Evolutionary conservation across 2,888 invertebrate species (phyloP).

Genomic region (Blastobasis lacticolella): DNA sequence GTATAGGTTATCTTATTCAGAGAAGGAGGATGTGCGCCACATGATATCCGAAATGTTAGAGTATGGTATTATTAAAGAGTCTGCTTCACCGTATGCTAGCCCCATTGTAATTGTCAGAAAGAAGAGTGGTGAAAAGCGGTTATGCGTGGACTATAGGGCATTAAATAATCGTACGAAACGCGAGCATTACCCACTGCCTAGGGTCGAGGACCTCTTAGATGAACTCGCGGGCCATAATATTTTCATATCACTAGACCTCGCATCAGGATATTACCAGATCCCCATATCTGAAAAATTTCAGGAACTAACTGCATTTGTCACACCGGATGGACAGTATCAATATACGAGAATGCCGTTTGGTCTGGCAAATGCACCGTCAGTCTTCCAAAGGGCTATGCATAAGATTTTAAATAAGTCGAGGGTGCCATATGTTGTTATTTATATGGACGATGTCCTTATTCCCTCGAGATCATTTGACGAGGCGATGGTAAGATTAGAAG

Average conservation of each 20-base stretch:
- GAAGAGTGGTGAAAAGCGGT: neutral
- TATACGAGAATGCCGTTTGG: constrained; percentile 12
- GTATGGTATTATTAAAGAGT: neutral
- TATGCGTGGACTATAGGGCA: constrained; percentile 1
- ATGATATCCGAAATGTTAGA: neutral
- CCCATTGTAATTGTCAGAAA: constrained; percentile 1
- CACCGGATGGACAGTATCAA: constrained; percentile 2
- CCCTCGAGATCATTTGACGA: constrained; percentile 1
- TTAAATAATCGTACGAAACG: neutral
- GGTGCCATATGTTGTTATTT: constrained; percentile 4
- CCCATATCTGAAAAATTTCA: neutral
- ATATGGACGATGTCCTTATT: constrained; percentile 12
- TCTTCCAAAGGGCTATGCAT: constrained; percentile 1
- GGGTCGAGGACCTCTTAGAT: neutral
- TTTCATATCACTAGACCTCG: neutral
- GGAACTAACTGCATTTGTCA: neutral
- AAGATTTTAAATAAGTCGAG: neutral
- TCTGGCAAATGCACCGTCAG: constrained; percentile 8
- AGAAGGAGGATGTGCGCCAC: neutral
- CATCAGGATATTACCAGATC: neutral
- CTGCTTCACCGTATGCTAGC: neutral
- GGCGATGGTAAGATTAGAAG: constrained; percentile 5
- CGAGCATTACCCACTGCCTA: neutral
- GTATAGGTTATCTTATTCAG: neutral
- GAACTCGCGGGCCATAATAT: neutral